A percentile compares a stretch with the other conserved stretches of the same genome.
Conservation (phyloP, 2,113 vertebrate genomes). For the Varanus salvator region DNA sequence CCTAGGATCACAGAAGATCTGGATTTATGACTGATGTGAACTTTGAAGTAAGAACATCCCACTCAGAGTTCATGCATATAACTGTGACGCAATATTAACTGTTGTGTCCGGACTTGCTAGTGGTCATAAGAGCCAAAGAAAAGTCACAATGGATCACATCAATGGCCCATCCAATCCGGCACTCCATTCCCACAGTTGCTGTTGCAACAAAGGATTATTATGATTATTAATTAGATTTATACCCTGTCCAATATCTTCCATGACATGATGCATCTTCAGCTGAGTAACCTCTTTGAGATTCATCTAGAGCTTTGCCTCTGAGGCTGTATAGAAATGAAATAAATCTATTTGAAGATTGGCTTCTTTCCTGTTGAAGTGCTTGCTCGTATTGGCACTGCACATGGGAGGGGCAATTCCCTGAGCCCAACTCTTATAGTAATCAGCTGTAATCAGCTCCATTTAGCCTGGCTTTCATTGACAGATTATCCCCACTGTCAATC, state of each 20-base stretch:
- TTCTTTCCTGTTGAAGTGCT: neutral
- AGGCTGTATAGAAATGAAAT: too few relatives aligned
- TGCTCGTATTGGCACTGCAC: neutral
- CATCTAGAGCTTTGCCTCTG: too few relatives aligned
- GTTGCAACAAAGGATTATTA: too few relatives aligned
- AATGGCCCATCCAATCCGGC: too few relatives aligned
- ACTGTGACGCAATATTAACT: neutral
- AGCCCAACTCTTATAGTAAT: neutral
- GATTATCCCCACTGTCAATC: neutral
- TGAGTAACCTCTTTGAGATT: neutral
- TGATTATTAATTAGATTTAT: too few relatives aligned
- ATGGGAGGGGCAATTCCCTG: neutral
- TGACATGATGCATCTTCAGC: neutral
- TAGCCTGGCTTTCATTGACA: neutral
- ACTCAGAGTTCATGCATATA: neutral
- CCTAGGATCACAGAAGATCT: neutral
- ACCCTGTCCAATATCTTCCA: neutral
- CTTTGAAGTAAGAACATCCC: neutral
- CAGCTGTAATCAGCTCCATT: neutral
- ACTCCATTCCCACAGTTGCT: too few relatives aligned
- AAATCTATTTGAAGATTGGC: neutral
- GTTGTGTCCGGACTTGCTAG: neutral
- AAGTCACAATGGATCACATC: too few relatives aligned
- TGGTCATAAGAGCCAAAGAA: too few relatives aligned
- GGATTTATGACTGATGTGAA: neutral